phyloP scores from a whole-genome alignment of 1,140 invertebrate species.

The Heterodera carotae region DNA sequence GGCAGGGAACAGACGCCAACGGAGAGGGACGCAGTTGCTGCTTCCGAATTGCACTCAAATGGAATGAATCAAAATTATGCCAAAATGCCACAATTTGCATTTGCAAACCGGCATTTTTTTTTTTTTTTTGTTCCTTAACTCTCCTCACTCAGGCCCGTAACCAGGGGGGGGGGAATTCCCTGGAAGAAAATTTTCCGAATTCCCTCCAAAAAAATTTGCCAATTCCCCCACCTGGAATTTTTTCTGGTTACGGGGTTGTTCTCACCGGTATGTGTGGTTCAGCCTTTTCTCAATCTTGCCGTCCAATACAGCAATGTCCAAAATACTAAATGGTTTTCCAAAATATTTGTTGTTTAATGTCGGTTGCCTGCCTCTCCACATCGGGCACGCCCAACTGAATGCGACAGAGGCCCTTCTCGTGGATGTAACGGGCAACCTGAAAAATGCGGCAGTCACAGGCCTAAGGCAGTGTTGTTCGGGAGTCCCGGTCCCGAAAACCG shows the following conservation, averaged over 20 bases:
- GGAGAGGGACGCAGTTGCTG: constrained; percentile 28
- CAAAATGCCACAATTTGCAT: background rate
- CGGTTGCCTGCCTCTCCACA: constrained; percentile 33
- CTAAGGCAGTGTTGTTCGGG: background rate
- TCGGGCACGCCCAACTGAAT: constrained; percentile 39
- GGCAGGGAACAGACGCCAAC: constrained; percentile 49
- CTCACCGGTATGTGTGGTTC: constrained; percentile 41
- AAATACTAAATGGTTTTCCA: constrained; percentile 32
- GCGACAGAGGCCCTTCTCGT: constrained; percentile 47
- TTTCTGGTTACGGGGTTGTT: too few relatives aligned
- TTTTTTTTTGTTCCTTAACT: too few relatives aligned
- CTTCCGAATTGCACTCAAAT: constrained; percentile 26
- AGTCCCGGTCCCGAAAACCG: background rate
- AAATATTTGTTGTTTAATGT: background rate
- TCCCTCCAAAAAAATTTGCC: too few relatives aligned
- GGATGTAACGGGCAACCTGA: constrained; percentile 44
- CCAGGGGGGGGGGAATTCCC: too few relatives aligned
- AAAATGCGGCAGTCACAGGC: background rate
- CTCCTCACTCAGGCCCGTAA: too few relatives aligned
- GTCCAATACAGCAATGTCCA: constrained; percentile 51
- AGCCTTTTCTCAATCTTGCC: constrained; percentile 50
- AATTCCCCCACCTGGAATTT: too few relatives aligned
- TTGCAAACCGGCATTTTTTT: too few relatives aligned
- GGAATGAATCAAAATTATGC: background rate
- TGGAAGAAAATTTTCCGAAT: too few relatives aligned